Evolutionary conservation across 2,797 vertebrate species (phyloP).

Genomic region (Percopsis omiscomaycus): DNA sequence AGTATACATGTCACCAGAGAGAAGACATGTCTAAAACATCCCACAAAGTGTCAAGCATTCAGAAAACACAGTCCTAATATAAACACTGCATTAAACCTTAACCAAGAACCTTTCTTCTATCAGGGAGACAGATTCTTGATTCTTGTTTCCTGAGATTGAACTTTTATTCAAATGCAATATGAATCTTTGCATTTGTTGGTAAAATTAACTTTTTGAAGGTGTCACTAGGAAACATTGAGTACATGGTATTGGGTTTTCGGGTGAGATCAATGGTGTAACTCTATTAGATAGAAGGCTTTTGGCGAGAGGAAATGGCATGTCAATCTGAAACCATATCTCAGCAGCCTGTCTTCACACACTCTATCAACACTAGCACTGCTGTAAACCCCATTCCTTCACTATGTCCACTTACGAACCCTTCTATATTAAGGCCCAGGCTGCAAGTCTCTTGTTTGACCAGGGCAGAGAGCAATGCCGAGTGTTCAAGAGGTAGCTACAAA

Average conservation of each 20-base stretch:
- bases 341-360: conserved; percentile 69
- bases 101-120: neutral
- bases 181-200: neutral
- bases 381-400: conserved; percentile 58
- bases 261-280: conserved; percentile 20
- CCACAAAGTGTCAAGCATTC: neutral
- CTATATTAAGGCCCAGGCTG: conserved; percentile 67
- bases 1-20: conserved; percentile 40
- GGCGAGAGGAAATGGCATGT: conserved; percentile 31
- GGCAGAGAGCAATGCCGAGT: conserved; percentile 1
- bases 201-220: neutral
- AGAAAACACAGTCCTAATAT: conserved; percentile 3
- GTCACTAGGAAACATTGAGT: neutral
- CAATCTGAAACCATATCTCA: conserved; percentile 64
- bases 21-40: conserved; percentile 41
- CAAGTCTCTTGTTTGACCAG: conserved; percentile 30
- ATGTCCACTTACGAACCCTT: conserved; percentile 63
- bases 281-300: conserved; percentile 10
- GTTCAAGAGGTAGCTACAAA: conserved; percentile 21
- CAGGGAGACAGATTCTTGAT: neutral
- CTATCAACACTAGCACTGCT: conserved; percentile 57
- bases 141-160: neutral
- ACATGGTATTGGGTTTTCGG: neutral
- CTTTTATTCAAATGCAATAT: neutral
- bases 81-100: conserved; percentile 7